These are phyloP conservation scores for Holacanthella duospinosa DNA, from an alignment of 2,888 invertebrate species.

Conservation along the genomic window DNA sequence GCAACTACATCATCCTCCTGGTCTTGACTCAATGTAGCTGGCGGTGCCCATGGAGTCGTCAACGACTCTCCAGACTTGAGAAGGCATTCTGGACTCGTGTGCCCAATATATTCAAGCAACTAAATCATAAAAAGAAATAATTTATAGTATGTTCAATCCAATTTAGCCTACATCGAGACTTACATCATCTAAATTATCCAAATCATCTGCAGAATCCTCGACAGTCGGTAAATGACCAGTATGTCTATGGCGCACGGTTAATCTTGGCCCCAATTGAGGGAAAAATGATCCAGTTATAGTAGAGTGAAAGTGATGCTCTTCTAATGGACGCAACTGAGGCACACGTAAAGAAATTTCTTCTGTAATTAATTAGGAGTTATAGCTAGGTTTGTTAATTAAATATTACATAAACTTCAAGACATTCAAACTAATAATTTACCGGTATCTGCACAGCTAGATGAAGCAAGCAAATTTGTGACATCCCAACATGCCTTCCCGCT, in stretches of 20 bases:
- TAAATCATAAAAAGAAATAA: slow-evolving; percentile 40
- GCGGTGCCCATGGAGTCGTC: slow-evolving; percentile 62
- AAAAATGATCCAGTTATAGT: slow-evolving; percentile 30
- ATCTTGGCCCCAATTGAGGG: slow-evolving; percentile 47
- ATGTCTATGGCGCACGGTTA: slow-evolving; percentile 60
- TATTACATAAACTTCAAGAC: not conserved
- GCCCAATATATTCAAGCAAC: slow-evolving; percentile 80
- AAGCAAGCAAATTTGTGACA: slow-evolving; percentile 59
- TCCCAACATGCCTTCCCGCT: slow-evolving; percentile 96
- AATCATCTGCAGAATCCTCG: slow-evolving; percentile 69
- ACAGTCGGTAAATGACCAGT: slow-evolving; percentile 67
- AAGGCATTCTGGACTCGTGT: slow-evolving; percentile 81
- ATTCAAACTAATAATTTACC: not conserved
- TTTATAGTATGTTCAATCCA: not conserved
- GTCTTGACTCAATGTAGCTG: slow-evolving; percentile 59
- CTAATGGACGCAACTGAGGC: slow-evolving; percentile 18
- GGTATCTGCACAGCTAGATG: not conserved
- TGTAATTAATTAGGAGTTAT: slow-evolving; percentile 13
- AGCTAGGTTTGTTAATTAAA: too few species aligned
- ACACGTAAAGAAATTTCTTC: slow-evolving; percentile 19
- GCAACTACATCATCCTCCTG: slow-evolving; percentile 77
- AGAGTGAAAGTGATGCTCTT: slow-evolving; percentile 24
- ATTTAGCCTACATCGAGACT: not conserved
- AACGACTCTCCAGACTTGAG: slow-evolving; percentile 56
- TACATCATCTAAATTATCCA: slow-evolving; percentile 88